Conservation (phyloP, 2,888 invertebrate genomes). For the Tribolium freemani region DNA sequence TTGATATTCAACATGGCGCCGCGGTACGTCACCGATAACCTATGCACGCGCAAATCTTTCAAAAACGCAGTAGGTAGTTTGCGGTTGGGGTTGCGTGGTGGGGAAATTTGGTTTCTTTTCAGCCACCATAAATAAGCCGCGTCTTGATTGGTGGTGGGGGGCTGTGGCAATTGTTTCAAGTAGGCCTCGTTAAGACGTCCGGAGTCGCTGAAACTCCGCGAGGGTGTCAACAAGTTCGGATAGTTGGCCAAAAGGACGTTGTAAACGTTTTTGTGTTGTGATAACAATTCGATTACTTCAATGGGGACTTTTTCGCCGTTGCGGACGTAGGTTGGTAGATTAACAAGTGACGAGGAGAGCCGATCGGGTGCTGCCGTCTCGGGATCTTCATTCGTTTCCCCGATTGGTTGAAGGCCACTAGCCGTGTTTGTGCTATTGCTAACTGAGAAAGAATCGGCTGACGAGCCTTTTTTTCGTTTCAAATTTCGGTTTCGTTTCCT, state of each 20-base stretch:
- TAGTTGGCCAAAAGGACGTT: conserved; percentile 82
- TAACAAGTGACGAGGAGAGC: conserved; percentile 84
- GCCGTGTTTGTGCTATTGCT: conserved; percentile 78
- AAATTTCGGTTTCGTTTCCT: conserved; percentile 74
- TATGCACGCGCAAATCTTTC: conserved; percentile 80
- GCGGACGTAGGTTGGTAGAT: conserved; percentile 86
- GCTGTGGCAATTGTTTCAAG: conserved; percentile 58
- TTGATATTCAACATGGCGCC: conserved; percentile 90
- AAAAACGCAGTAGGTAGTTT: conserved; percentile 77
- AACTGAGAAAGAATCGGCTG: conserved; percentile 79
- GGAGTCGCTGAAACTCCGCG: conserved; percentile 81
- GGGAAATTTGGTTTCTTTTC: conserved; percentile 69
- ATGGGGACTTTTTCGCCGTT: conserved; percentile 83
- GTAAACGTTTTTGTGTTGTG: conserved; percentile 79
- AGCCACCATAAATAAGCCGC: conserved; percentile 73
- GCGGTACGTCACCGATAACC: conserved; percentile 85
- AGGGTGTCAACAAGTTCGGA: conserved; percentile 79
- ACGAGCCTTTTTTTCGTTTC: conserved; percentile 74
- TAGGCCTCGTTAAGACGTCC: conserved; percentile 69
- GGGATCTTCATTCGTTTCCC: conserved; percentile 57
- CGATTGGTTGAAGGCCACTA: conserved; percentile 71
- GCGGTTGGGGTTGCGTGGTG: conserved; percentile 63
- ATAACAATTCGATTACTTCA: conserved; percentile 82
- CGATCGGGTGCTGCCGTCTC: conserved; percentile 65
- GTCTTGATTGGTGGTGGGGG: conserved; percentile 64